These are phyloP conservation scores for Sebastes fasciatus DNA, from an alignment of 2,113 vertebrate species.

Conservation along the genomic window DNA sequence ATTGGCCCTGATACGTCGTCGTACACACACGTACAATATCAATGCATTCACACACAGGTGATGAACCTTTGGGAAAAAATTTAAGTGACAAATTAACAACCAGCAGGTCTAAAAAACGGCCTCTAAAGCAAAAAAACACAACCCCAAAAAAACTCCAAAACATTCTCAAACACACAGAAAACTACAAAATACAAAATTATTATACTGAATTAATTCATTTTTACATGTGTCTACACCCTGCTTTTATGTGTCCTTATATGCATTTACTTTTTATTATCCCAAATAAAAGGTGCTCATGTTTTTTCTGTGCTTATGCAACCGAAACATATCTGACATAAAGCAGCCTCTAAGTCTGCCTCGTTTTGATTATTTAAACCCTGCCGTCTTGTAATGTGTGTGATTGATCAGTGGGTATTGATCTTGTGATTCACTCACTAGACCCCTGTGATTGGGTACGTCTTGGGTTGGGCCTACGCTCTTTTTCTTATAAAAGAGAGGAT, in stretches of 20 bases:
- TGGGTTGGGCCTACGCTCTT: not conserved
- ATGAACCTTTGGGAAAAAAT: not conserved
- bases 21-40: not conserved
- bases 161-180: too few species aligned
- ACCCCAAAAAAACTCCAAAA: not conserved
- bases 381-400: not conserved
- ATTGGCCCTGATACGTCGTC: too few species aligned
- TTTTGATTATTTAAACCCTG: not conserved
- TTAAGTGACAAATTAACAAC: not conserved
- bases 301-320: not conserved
- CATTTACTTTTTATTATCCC: not conserved
- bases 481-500: slow-evolving; percentile 5
- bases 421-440: slow-evolving; percentile 22
- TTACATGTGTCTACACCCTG: not conserved
- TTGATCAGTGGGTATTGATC: slow-evolving; percentile 32
- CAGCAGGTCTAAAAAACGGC: not conserved
- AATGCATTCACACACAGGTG: not conserved
- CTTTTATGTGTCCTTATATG: not conserved
- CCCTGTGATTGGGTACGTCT: slow-evolving; percentile 5
- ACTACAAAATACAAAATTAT: not conserved
- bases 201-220: not conserved
- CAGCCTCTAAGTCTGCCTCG: not conserved
- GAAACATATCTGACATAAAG: not conserved
- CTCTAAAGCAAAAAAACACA: not conserved
- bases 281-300: not conserved